Conservation (phyloP, 2,888 invertebrate genomes). For the Eretmocerus hayati region DNA sequence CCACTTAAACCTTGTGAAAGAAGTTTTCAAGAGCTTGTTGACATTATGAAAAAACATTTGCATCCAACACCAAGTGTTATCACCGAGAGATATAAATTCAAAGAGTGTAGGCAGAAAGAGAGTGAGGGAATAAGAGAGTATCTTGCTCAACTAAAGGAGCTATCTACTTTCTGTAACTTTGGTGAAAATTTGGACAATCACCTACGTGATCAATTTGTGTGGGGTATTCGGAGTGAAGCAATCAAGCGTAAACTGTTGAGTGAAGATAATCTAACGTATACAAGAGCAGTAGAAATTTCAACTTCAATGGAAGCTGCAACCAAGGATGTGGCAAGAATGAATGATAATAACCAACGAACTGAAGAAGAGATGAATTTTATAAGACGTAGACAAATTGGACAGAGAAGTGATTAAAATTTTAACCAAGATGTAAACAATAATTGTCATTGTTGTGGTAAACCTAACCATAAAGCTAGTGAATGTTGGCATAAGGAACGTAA, state of each 20-base stretch:
- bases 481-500: too few species aligned
- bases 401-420: background rate
- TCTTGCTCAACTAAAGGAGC: background rate
- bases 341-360: too few species aligned
- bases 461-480: too few species aligned
- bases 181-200: background rate
- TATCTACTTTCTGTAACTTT: background rate
- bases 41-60: too few species aligned
- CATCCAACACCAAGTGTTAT: conserved; percentile 15
- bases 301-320: background rate
- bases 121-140: too few species aligned
- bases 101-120: too few species aligned
- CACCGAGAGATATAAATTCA: too few species aligned
- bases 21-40: conserved; percentile 7
- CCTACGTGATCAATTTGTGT: background rate
- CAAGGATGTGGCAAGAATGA: background rate
- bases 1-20: conserved; percentile 8
- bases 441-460: too few species aligned
- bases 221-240: background rate
- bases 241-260: background rate
- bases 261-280: background rate
- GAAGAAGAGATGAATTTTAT: too few species aligned
- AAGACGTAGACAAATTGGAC: background rate
- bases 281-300: background rate
- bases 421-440: too few species aligned